A percentile compares a stretch with the other conserved stretches of the same genome.
Evolutionary conservation across 2,888 invertebrate genomes (phyloP).

Genomic region (Lasioglossum villosulum): DNA sequence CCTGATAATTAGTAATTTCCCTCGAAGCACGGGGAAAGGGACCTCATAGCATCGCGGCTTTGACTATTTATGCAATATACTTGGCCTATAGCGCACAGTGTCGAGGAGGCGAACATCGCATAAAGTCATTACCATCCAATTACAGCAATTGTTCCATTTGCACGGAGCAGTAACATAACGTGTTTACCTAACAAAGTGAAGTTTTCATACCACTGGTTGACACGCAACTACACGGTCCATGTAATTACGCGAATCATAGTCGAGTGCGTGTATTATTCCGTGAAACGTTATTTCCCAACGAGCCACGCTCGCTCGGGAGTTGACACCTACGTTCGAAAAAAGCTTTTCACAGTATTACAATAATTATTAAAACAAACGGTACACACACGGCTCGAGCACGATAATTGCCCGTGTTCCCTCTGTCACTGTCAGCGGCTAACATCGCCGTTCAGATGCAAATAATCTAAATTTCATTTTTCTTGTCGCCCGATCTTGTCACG

Average conservation of each 20-base stretch:
- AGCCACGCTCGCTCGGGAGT: background rate
- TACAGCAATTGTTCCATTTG: constrained; percentile 7
- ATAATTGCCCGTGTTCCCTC: constrained; percentile 8
- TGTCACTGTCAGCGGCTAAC: background rate
- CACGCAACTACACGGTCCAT: background rate
- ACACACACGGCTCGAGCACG: background rate
- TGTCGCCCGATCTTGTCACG: constrained; percentile 48
- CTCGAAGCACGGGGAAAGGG: background rate
- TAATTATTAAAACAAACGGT: background rate
- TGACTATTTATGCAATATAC: constrained; percentile 12
- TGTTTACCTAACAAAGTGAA: constrained; percentile 5
- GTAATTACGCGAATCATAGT: constrained; percentile 7
- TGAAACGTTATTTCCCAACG: background rate
- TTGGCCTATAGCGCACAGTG: too few relatives aligned
- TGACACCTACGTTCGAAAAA: background rate
- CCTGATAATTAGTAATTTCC: background rate
- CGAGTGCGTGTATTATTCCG: background rate
- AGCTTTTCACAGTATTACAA: background rate
- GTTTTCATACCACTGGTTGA: background rate
- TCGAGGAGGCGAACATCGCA: background rate
- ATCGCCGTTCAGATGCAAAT: background rate
- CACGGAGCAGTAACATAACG: background rate
- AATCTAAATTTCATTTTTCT: constrained; percentile 10
- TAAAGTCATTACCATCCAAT: constrained; percentile 8
- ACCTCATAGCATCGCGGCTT: background rate